These are phyloP conservation scores for Telmatherina bonti DNA, from an alignment of 2,797 vertebrate species.

Conservation along the genomic window DNA sequence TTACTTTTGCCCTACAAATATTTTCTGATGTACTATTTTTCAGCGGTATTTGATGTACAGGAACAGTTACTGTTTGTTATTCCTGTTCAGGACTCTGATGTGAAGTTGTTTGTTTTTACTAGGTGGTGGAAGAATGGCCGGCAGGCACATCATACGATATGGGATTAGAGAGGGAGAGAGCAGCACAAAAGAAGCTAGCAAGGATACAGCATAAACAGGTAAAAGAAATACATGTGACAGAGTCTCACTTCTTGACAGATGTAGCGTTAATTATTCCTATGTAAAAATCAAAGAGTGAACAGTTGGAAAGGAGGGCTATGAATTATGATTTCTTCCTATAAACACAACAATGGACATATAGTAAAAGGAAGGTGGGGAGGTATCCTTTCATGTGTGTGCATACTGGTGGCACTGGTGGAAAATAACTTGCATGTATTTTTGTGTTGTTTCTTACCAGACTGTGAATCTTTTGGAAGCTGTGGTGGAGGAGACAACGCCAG, in stretches of 20 bases:
- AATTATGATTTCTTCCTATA: background rate
- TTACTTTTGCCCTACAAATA: slow-evolving; percentile 21
- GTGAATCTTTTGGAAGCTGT: slow-evolving; percentile 77
- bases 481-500: slow-evolving; percentile 54
- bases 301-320: too few species aligned
- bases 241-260: background rate
- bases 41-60: background rate
- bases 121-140: slow-evolving; percentile 84
- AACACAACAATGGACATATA: background rate
- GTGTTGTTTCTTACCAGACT: slow-evolving; percentile 74
- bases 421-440: background rate
- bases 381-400: too few species aligned
- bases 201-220: slow-evolving; percentile 83
- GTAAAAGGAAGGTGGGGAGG: background rate
- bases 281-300: too few species aligned
- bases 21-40: background rate
- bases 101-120: background rate
- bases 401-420: too few species aligned
- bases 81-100: background rate
- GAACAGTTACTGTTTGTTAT: background rate
- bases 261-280: too few species aligned
- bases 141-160: slow-evolving; percentile 73
- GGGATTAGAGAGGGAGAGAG: slow-evolving; percentile 76
- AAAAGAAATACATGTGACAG: background rate
- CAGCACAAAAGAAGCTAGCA: slow-evolving; percentile 73